Evolutionary conservation across 2,888 invertebrate genomes (phyloP), one percentile per base, ranked within the genome.

Genomic region (Lycaena phlaeas): DNA sequence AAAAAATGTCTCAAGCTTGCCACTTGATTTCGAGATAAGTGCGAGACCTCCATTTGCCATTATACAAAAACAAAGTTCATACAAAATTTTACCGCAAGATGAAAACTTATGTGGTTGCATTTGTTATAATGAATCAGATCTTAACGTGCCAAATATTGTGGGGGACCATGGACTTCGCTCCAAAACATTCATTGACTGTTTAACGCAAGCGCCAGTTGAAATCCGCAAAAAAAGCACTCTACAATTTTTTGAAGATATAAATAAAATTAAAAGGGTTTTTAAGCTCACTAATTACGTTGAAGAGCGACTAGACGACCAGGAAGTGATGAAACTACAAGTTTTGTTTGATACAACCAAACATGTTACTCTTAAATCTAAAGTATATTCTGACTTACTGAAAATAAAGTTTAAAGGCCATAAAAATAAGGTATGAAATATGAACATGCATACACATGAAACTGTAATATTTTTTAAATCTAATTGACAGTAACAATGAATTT

Each of bases 1-100:
- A 39, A 86, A 74, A 46, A 89, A 89, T 60, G 68, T 82, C 27
- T 86, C 88, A 0, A 78, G 70, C 45, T 53, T 88, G 15, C 74
- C 81, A 30, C 54, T 88, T 36, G 73, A 78, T 43, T 64, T 87
- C 12, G 78, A 76, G 30, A 60, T 88, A 15, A 67, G 53, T 41
- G 61, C 85, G 1, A 79, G 77, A 45, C 64, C 73, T 30, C 88
- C 88, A 1, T 88, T 89, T 57, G 68, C 70, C 11, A 62, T 84
- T 26, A 62, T 84, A 47, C 69, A 78, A 42, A 78, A 71, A 52
- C 59, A 60, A 36, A 56, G 56, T 18, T 65, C 76, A 1, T 82
- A 82, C 44, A 78, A 73, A 62, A 59, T 82, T 49, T 38, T 52
- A 12, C 44, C 56, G 1, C 55, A 71, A 25, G 79, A 82, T 36